These are phyloP conservation scores for Pempheris klunzingeri DNA, from an alignment of 2,797 vertebrate genomes.

Conservation along the genomic window DNA sequence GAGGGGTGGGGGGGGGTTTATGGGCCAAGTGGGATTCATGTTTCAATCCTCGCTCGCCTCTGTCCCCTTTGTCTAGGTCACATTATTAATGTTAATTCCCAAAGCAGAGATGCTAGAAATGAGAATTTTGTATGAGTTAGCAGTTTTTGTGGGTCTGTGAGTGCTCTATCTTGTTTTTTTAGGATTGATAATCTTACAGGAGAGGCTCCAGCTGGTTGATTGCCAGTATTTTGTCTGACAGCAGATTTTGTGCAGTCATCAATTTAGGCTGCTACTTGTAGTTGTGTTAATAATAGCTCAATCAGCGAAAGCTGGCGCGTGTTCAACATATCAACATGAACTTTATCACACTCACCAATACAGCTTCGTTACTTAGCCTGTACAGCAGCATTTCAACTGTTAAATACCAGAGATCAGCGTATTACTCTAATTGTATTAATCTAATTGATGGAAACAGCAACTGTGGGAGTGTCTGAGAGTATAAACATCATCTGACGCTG, in stretches of 20 bases:
- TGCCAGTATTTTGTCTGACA: conserved; percentile 40
- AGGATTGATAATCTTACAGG: background rate
- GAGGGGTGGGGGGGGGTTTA: conserved; percentile 65
- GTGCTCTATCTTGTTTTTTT: background rate
- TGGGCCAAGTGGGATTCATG: conserved; percentile 76
- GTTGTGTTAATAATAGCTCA: conserved; percentile 36
- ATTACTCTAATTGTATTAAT: conserved; percentile 8
- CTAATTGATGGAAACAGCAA: conserved; percentile 23
- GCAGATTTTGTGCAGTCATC: conserved; percentile 18
- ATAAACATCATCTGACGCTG: conserved; percentile 2
- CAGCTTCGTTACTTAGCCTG: background rate
- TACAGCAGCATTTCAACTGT: conserved; percentile 8
- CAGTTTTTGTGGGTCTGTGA: conserved; percentile 22
- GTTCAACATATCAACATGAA: conserved; percentile 40
- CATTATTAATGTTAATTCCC: conserved; percentile 61
- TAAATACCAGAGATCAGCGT: conserved; percentile 2
- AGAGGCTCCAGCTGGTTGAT: conserved; percentile 30
- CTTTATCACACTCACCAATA: background rate
- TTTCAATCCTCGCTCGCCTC: conserved; percentile 68
- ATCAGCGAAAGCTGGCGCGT: conserved; percentile 22
- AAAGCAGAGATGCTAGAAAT: conserved; percentile 47
- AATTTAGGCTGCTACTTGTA: conserved; percentile 61
- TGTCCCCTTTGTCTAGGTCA: conserved; percentile 63
- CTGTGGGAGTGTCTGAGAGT: conserved; percentile 4
- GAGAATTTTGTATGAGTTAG: conserved; percentile 32